Base-by-base conservation (phyloP, 2,888 invertebrate species). In the Morpho deidamia region DNA sequence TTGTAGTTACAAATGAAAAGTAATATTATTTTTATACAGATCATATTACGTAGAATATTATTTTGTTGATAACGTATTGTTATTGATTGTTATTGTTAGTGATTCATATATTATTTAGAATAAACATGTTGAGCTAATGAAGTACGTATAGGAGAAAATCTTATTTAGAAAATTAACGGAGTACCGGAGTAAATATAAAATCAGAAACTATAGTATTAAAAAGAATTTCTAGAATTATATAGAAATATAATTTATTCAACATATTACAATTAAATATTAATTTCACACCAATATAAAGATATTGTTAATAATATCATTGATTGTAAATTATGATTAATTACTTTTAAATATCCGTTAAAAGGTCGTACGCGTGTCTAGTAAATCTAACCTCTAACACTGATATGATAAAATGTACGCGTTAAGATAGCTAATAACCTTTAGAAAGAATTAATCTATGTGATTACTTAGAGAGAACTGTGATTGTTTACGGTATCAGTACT, bases 351-450 rank as follows among this genome's bases (percentile, higher is more conserved):
- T 41, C 48, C 48, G 42, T 12, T 14, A 41, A 50, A 53, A 61
- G 51, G 54, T 52, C 38, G 14, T 41, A 50, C 61, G 58, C 61
- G 60, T 58, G 53, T 49, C 53, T 45, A 60, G 34, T 56, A 53
- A 41, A 46, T 43, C 44, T 56, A 56, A 60, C 59, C 61, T 61
- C 42, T 49, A 14, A 33, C 42, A 44, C 35, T 42, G 46, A 50
- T 53, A n/a, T 10, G 11, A n/a, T n/a, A 39, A 10, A 4, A 2
- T 11, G 11, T 39, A 39, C 39, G 11, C 39, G 5, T 39, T 39
- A 39, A 39, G 39, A 39, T 39, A 39, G 11, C 11, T n/a, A 39
- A 39, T 39, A 39, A 39, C 11, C 39, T 39, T 39, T 39, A 11
- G 5, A 39, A 11, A 39, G 5, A 39, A 37, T 23, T 37, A 37